phyloP scores from a whole-genome alignment of 2,113 vertebrate species.

The Helogale parvula region DNA sequence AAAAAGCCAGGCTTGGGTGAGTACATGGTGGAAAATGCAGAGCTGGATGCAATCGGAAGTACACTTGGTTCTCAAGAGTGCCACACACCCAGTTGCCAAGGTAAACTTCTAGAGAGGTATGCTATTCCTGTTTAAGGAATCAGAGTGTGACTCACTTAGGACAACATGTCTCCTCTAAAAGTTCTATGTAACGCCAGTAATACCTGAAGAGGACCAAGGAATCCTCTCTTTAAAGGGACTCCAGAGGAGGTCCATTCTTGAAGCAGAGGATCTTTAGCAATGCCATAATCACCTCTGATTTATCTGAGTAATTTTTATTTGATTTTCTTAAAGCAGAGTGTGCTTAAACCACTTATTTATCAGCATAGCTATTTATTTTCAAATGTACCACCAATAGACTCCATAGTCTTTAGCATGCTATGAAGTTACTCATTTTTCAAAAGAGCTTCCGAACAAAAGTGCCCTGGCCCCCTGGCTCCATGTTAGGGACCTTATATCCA shows the following conservation, averaged over 20 bases:
- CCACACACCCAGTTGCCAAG: neutral
- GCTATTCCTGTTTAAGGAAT: neutral
- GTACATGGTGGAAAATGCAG: neutral
- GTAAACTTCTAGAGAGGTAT: neutral
- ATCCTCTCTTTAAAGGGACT: neutral
- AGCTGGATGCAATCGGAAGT: neutral
- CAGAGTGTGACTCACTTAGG: neutral
- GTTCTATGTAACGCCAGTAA: neutral
- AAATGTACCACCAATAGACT: neutral
- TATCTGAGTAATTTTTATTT: slow-evolving; percentile 9
- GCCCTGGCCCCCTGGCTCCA: neutral
- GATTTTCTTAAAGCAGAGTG: neutral
- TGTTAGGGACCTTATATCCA: too few relatives aligned
- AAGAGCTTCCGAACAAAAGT: neutral
- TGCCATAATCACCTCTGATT: neutral
- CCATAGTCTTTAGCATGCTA: neutral
- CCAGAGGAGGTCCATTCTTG: neutral
- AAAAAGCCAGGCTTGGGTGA: neutral
- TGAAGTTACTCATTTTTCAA: neutral
- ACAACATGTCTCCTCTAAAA: neutral
- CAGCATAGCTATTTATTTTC: neutral
- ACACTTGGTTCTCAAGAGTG: neutral
- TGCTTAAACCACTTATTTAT: neutral
- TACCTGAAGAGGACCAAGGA: neutral
- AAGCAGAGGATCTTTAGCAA: neutral